Base-by-base conservation (phyloP, 2,113 vertebrate genomes). In the Nothoprocta pentlandii region DNA sequence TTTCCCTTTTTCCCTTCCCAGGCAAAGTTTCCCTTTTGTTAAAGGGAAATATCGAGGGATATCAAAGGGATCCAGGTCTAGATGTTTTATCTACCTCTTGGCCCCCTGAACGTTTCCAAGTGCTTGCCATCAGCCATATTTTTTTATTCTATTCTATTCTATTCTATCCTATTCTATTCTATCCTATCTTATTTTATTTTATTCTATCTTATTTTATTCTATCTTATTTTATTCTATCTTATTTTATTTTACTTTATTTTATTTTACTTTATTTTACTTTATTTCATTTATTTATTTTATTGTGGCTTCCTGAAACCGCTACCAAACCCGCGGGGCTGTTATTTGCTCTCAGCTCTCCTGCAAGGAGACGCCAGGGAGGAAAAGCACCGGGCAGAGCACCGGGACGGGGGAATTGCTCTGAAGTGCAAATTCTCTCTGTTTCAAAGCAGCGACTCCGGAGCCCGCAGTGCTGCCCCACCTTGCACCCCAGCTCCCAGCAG, bases 101-200 rank as follows among this genome's bases (percentile, higher is more conserved):
- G 22, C 19, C 1, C 8, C 1, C 3, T 3, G 21, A 47, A 32
- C 0, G 0, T 8, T 63, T 42, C 44, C 1, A 44, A 75, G 56
- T 34, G 9, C 28, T 70, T 36, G 8, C 36, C 26, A 54, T 19
- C 54, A 10, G n/a, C 39, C 19, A 1, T 39, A 19, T 0, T 6
- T 54, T 23, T 58, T 34, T 34, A 39, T 39, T 39, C 8, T 39
- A 39, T 39, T 39, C 8, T 39, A 39, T 39, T 39, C 8, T 34
- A 34, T 34, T 34, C 34, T 34, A 34, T 34, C 34, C 34, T 34
- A 34, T 34, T 34, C 34, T 34, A 34, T 34, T 34, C 34, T 34
- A 34, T 34, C 34, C 34, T 34, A 34, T 34, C 34, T 34, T 34
- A 34, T 34, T 34, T 34, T 34, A 34, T 34, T 34, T 34, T 34